phyloP scores from a whole-genome alignment of 2,797 vertebrate genomes.

The Crocidura indochinensis region DNA sequence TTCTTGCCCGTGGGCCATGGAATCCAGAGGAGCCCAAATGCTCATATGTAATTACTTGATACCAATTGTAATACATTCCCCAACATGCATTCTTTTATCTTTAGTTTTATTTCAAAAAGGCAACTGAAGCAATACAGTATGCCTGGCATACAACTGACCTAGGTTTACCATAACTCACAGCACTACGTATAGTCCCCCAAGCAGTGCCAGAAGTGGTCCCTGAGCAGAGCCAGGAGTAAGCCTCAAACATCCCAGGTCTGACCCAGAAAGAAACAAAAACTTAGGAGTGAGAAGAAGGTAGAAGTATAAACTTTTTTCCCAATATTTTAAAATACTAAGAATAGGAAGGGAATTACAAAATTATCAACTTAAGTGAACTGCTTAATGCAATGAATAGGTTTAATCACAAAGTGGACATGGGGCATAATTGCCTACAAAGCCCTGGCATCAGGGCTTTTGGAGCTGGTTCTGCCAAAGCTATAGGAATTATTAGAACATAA shows the following conservation, averaged over 20 bases:
- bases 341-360: slow-evolving; percentile 38
- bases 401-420: not conserved
- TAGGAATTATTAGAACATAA: not conserved
- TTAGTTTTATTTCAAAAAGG: slow-evolving; percentile 61
- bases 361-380: slow-evolving; percentile 59
- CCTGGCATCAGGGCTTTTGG: not conserved
- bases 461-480: not conserved
- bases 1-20: not conserved
- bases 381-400: not conserved
- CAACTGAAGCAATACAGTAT: too few species aligned
- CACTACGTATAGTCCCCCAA: too few species aligned
- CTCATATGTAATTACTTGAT: not conserved
- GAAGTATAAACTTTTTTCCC: slow-evolving; percentile 31
- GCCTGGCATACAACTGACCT: too few species aligned
- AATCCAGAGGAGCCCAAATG: slow-evolving; percentile 25
- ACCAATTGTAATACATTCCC: not conserved
- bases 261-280: too few species aligned
- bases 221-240: too few species aligned
- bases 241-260: too few species aligned
- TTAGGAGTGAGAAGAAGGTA: too few species aligned
- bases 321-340: slow-evolving; percentile 57
- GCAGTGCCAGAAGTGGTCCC: too few species aligned
- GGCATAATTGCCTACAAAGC: not conserved
- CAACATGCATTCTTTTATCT: not conserved
- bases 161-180: too few species aligned